These are phyloP conservation scores for Brienomyrus brachyistius DNA, from an alignment of 2,113 vertebrate species.

Conservation along the genomic window DNA sequence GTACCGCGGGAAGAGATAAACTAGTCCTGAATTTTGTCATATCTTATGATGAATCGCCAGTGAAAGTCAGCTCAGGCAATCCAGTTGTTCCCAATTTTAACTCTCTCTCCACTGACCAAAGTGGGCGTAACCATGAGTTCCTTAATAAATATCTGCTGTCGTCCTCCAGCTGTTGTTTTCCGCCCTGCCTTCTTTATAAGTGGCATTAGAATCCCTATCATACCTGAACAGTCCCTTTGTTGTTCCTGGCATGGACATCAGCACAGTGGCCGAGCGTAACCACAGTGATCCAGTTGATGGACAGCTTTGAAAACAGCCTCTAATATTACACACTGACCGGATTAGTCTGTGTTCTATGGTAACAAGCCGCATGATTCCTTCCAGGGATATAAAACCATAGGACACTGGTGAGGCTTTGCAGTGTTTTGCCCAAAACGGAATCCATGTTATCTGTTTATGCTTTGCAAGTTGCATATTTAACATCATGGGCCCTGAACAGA, in stretches of 20 bases:
- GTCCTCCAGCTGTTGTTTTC: not conserved
- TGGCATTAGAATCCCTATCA: not conserved
- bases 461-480: not conserved
- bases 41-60: not conserved
- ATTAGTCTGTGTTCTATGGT: not conserved
- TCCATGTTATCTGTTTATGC: not conserved
- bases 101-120: not conserved
- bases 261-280: not conserved
- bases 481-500: not conserved
- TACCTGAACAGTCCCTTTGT: slow-evolving; percentile 2
- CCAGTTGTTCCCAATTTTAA: not conserved
- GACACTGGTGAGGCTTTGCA: not conserved
- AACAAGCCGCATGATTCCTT: not conserved
- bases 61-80: not conserved
- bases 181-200: not conserved
- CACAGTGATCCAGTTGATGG: not conserved
- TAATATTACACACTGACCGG: not conserved
- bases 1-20: not conserved
- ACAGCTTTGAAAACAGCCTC: not conserved
- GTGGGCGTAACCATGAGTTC: not conserved
- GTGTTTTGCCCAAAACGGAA: not conserved
- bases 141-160: not conserved
- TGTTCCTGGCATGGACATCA: not conserved
- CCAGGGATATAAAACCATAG: not conserved
- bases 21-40: not conserved